Evolutionary conservation across 2,888 invertebrate genomes (phyloP).

Genomic region (Ariolimax columbianus): DNA sequence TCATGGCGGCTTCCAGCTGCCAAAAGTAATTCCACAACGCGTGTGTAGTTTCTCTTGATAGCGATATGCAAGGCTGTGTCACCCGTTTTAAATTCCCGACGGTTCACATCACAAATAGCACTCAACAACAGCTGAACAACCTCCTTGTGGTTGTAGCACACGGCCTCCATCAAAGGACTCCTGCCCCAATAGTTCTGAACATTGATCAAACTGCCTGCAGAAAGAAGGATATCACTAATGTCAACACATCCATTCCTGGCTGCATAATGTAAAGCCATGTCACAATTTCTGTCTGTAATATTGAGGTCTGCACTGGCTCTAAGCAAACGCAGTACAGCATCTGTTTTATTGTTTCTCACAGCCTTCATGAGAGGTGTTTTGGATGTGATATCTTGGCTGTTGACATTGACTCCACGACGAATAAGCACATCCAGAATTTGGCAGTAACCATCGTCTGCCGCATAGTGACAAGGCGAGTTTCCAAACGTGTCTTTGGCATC

Average conservation of each 20-base stretch:
- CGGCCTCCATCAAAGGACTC: conserved; percentile 79
- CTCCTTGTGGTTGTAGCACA: conserved; percentile 78
- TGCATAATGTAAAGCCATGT: conserved; percentile 78
- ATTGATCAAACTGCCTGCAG: conserved; percentile 75
- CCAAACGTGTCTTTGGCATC: conserved; percentile 78
- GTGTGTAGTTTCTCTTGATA: conserved; percentile 77
- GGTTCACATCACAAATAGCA: conserved; percentile 75
- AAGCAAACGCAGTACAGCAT: conserved; percentile 75
- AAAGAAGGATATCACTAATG: conserved; percentile 74
- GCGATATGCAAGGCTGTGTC: conserved; percentile 78
- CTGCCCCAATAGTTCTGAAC: conserved; percentile 79
- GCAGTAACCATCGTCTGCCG: conserved; percentile 78
- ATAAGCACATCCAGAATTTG: conserved; percentile 76
- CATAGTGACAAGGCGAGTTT: conserved; percentile 78
- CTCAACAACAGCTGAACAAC: conserved; percentile 73
- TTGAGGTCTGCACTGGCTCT: conserved; percentile 75
- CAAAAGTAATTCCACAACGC: conserved; percentile 75
- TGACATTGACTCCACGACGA: conserved; percentile 74
- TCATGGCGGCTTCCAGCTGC: conserved; percentile 75
- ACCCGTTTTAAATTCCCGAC: conserved; percentile 77
- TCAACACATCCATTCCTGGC: conserved; percentile 77
- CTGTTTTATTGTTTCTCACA: conserved; percentile 77
- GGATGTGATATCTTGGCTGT: conserved; percentile 78
- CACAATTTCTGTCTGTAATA: conserved; percentile 77
- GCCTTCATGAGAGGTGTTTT: conserved; percentile 79